Percentiles rank a stretch among this genome's conserved stretches.
Evolutionary conservation across 2,113 vertebrate genomes (phyloP).

Genomic region (Pituophis catenifer): DNA sequence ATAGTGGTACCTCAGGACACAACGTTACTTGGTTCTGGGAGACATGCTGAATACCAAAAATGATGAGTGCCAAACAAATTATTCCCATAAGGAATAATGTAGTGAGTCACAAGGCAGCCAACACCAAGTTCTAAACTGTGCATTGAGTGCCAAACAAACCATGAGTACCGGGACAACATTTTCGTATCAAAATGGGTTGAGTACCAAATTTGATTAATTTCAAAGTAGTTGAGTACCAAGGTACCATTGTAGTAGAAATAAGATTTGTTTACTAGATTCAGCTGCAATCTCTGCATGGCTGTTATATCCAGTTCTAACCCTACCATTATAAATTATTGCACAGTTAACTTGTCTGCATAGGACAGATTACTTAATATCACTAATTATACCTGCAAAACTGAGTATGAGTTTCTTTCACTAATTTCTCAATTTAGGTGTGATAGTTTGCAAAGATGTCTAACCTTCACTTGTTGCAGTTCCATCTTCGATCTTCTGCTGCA

Average conservation of each 20-base stretch:
- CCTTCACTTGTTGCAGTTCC: slow-evolving; percentile 76
- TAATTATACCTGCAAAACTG: neutral
- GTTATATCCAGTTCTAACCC: neutral
- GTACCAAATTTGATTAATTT: too few species aligned
- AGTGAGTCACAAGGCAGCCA: too few species aligned
- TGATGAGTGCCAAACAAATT: too few species aligned
- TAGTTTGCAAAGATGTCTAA: slow-evolving; percentile 33
- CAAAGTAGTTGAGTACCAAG: too few species aligned
- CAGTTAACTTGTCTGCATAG: neutral
- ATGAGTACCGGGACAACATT: too few species aligned
- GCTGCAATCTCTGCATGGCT: too few species aligned
- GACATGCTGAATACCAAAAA: too few species aligned
- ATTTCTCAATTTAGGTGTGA: neutral
- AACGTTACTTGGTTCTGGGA: too few species aligned
- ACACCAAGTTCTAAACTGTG: too few species aligned
- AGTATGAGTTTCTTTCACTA: neutral
- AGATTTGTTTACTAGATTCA: neutral
- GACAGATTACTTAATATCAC: neutral
- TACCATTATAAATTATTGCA: neutral
- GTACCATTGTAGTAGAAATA: neutral
- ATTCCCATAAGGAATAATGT: too few species aligned
- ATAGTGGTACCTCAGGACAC: neutral
- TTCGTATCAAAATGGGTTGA: too few species aligned
- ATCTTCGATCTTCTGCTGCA: slow-evolving; percentile 77
- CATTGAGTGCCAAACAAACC: too few species aligned